Percentiles rank a stretch among this genome's conserved stretches.
Evolutionary conservation across 2,113 vertebrate genomes (phyloP).

Genomic region (Pteronura brasiliensis): DNA sequence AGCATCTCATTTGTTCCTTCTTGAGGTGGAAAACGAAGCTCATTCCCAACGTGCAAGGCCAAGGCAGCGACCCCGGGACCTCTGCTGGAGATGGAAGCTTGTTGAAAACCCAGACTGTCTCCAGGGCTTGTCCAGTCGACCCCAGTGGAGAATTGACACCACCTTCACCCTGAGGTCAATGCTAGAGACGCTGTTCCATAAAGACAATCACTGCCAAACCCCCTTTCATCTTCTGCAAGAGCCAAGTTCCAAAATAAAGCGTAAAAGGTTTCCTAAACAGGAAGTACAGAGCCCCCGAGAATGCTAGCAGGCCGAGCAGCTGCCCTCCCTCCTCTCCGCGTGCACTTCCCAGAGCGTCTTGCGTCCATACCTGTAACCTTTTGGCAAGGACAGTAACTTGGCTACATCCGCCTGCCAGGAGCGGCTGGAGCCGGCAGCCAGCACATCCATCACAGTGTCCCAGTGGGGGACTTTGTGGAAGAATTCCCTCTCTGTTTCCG

Average conservation of each 20-base stretch:
- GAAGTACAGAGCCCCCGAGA: constrained; percentile 62
- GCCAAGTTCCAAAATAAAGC: constrained; percentile 68
- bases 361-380: constrained; percentile 49
- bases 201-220: constrained; percentile 89
- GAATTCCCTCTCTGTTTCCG: background rate
- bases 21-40: constrained; percentile 94
- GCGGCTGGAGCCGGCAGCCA: constrained; percentile 26
- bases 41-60: constrained; percentile 96
- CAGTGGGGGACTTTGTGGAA: constrained; percentile 60
- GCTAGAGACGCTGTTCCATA: constrained; percentile 85
- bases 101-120: constrained; percentile 88
- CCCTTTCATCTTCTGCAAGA: constrained; percentile 75
- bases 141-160: constrained; percentile 81
- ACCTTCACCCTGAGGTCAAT: constrained; percentile 82
- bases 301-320: constrained; percentile 72
- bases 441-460: constrained; percentile 29
- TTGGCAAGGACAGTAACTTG: constrained; percentile 69
- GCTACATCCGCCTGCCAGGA: constrained; percentile 66
- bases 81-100: constrained; percentile 99
- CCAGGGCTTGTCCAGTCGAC: constrained; percentile 79
- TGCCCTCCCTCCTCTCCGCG: constrained; percentile 52
- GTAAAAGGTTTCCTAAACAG: background rate
- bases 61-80: constrained; percentile 96
- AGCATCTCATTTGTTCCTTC: constrained; percentile 25
- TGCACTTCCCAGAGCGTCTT: constrained; percentile 42